These are phyloP conservation scores for Chelon auratus DNA, from an alignment of 2,797 vertebrate species.

Conservation along the genomic window DNA sequence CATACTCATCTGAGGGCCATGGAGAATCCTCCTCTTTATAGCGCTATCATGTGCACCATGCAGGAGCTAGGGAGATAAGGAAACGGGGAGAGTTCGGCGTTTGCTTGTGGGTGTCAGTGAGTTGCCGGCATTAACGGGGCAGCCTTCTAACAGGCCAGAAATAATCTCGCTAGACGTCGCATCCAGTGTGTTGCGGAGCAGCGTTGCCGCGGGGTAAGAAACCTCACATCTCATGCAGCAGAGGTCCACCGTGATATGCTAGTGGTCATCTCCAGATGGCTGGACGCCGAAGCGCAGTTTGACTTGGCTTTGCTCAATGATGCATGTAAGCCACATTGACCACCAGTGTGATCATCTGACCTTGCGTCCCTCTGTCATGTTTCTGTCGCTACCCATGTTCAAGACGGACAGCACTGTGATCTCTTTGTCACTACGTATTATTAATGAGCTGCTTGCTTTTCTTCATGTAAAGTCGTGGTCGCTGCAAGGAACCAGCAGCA, in stretches of 20 bases:
- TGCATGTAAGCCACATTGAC: constrained; percentile 77
- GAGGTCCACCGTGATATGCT: constrained; percentile 14
- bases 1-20: constrained; percentile 51
- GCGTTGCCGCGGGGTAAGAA: constrained; percentile 27
- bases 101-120: constrained; percentile 13
- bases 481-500: not conserved
- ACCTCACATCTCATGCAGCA: constrained; percentile 17
- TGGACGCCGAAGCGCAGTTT: constrained; percentile 65
- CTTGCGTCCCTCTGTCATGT: constrained; percentile 54
- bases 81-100: constrained; percentile 9
- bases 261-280: constrained; percentile 75
- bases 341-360: constrained; percentile 75
- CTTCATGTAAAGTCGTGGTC: no score
- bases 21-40: constrained; percentile 37
- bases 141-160: constrained; percentile 12
- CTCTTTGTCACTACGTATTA: constrained; percentile 25
- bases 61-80: constrained; percentile 20
- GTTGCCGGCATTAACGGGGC: constrained; percentile 31
- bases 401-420: constrained; percentile 11
- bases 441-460: not conserved
- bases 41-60: constrained; percentile 18
- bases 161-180: constrained; percentile 8
- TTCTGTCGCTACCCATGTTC: constrained; percentile 35
- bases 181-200: not conserved
- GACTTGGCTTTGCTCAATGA: constrained; percentile 74